phyloP scores from a whole-genome alignment of 2,888 invertebrate genomes.

The Oscheius myriophilus region DNA sequence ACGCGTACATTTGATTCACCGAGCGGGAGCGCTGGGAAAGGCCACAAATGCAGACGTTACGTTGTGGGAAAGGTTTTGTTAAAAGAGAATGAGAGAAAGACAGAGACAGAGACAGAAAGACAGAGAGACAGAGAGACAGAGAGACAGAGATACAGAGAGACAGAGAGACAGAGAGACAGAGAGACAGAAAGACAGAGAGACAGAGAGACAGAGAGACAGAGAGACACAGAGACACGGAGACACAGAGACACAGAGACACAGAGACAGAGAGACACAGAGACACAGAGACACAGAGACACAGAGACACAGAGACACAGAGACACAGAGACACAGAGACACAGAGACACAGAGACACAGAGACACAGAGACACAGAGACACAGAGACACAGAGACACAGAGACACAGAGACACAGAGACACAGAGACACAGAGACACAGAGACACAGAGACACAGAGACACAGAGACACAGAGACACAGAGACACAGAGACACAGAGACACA shows the following conservation, averaged over 20 bases:
- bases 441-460: neutral
- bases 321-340: neutral
- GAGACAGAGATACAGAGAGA: neutral
- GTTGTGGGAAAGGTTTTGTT: neutral
- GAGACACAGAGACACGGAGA: neutral
- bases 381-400: neutral
- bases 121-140: slow-evolving; percentile 1
- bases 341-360: neutral
- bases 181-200: slow-evolving; percentile 1
- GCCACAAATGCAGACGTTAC: neutral
- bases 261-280: neutral
- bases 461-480: neutral
- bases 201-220: neutral
- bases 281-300: neutral
- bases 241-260: neutral
- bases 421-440: neutral
- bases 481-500: neutral
- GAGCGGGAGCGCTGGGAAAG: too few relatives aligned
- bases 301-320: neutral
- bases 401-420: neutral
- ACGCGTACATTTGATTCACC: too few relatives aligned
- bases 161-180: neutral
- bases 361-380: neutral
- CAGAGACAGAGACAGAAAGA: neutral
- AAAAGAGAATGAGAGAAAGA: neutral